phyloP scores from a whole-genome alignment of 2,797 vertebrate genomes.

The Rhabdomys pumilio region DNA sequence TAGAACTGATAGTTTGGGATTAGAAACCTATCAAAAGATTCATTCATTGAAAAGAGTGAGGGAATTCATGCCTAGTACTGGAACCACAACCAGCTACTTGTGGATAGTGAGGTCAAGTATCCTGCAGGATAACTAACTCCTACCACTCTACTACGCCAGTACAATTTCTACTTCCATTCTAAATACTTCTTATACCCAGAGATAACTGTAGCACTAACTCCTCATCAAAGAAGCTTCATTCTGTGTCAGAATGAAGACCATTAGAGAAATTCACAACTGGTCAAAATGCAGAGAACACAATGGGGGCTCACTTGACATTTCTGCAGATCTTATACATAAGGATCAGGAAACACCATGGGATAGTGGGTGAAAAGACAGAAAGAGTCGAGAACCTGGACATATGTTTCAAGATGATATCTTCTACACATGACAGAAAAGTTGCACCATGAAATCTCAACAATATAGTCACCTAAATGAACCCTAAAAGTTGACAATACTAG shows the following conservation, averaged over 20 bases:
- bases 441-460: background rate
- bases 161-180: background rate
- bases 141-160: background rate
- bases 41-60: background rate
- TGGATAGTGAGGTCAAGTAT: background rate
- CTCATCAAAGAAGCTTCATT: background rate
- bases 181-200: background rate
- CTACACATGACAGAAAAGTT: background rate
- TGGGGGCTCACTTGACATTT: background rate
- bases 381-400: background rate
- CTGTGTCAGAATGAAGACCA: background rate
- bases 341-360: background rate
- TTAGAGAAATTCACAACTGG: background rate
- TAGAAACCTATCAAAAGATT: background rate
- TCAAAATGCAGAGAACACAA: background rate
- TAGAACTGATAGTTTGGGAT: background rate
- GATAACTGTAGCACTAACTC: background rate
- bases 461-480: background rate
- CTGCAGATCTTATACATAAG: background rate
- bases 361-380: background rate
- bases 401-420: background rate
- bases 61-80: background rate
- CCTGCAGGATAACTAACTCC: background rate
- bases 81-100: background rate
- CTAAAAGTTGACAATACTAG: background rate